phyloP scores from a whole-genome alignment of 1,140 invertebrate species.

The Oncopodura yosiiana region DNA sequence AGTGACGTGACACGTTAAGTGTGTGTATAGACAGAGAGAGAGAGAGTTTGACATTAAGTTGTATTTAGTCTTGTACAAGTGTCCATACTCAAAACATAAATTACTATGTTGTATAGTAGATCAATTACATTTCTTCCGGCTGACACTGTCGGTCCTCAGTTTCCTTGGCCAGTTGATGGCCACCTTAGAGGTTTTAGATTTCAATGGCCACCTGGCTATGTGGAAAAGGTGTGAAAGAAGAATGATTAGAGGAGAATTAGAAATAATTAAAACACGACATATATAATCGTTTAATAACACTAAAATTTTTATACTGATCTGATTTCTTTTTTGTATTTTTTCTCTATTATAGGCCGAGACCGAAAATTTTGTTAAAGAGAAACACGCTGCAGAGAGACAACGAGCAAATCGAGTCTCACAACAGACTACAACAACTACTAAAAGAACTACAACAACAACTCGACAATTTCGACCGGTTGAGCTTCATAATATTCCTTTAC shows the following conservation, averaged over 20 bases:
- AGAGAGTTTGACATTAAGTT: neutral
- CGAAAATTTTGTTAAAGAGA: conserved; percentile 37
- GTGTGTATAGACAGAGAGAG: neutral
- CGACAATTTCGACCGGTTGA: conserved; percentile 50
- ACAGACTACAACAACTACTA: neutral
- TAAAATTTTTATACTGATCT: too few species aligned
- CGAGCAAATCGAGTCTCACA: conserved; percentile 39
- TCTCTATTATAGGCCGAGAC: conserved; percentile 39
- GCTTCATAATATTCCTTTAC: conserved; percentile 61
- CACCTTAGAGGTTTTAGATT: conserved; percentile 28
- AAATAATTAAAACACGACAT: too few species aligned
- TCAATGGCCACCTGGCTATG: conserved; percentile 32
- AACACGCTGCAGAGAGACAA: conserved; percentile 30
- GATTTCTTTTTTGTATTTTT: conserved; percentile 6
- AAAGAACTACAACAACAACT: conserved; percentile 4
- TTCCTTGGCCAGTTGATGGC: conserved; percentile 23
- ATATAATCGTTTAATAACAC: too few species aligned
- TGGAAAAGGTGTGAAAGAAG: too few species aligned
- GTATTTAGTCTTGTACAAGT: neutral
- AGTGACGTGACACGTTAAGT: neutral
- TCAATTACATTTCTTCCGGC: conserved; percentile 27
- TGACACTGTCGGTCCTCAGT: conserved; percentile 18
- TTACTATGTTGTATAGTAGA: conserved; percentile 11
- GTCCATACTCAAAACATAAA: neutral
- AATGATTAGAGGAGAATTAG: too few species aligned